Evolutionary conservation across 2,888 invertebrate genomes (phyloP).

Genomic region (Sarcophaga caerulescens): DNA sequence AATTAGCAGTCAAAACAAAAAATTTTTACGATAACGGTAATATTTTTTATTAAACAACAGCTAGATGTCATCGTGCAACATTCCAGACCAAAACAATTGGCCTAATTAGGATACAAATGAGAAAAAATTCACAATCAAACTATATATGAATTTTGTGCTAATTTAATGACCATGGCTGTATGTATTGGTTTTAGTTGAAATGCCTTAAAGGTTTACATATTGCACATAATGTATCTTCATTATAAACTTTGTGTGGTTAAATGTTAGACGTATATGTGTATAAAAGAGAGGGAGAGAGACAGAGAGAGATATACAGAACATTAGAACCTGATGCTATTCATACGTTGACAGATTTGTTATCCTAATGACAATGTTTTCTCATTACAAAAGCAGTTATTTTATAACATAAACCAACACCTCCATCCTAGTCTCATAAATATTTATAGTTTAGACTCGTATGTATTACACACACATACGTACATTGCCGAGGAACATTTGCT

Average conservation of each 20-base stretch:
- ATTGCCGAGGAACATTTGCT: too few relatives aligned
- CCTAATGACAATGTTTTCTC: neutral
- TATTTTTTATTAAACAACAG: too few relatives aligned
- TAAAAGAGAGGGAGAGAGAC: neutral
- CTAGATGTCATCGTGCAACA: too few relatives aligned
- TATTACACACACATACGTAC: too few relatives aligned
- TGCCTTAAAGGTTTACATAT: slow-evolving; percentile 34
- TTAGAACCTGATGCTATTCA: neutral
- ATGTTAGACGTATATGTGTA: neutral
- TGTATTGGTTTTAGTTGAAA: neutral
- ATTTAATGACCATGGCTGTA: too few relatives aligned
- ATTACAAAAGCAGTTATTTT: neutral
- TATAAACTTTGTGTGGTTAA: slow-evolving; percentile 48
- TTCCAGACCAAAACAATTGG: too few relatives aligned
- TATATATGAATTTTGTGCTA: too few relatives aligned
- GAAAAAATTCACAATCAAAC: too few relatives aligned
- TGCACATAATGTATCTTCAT: slow-evolving; percentile 56
- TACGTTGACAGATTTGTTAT: neutral
- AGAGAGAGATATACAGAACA: neutral
- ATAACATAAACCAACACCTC: neutral
- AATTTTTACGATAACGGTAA: too few relatives aligned
- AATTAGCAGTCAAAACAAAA: too few relatives aligned
- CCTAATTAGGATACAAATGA: too few relatives aligned
- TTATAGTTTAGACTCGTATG: neutral
- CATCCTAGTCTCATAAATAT: neutral